Base-by-base conservation (phyloP, 1,140 invertebrate genomes). In the Rhagoletis pomonella region DNA sequence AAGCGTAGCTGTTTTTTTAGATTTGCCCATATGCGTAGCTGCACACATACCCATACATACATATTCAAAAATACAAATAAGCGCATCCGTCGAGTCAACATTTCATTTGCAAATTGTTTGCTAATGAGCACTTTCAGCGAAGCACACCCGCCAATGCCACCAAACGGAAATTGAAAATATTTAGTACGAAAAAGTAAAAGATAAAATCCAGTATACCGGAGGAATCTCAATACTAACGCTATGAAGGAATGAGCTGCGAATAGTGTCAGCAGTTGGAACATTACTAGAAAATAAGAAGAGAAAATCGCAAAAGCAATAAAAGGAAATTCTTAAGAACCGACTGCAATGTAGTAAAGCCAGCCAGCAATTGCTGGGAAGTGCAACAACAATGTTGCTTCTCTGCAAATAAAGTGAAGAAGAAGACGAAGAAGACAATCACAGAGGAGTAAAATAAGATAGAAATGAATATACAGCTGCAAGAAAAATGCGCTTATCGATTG, bases 401-500 rank as follows among this genome's bases (percentile, higher is more conserved):
- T 62, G 60, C 9, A 14, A 62, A 14, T 4, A 62, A 62, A 62
- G 9, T 14, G 9, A 17, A 55, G 47, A 29, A 81, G 47, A 69
- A 44, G 29, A 65, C 3, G 67, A n/a, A 19, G 47, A 55, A n/a
- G 44, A 29, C 73, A 81, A 17, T 29, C 73, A 19, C 9, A 55
- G 47, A 5, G 29, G 17, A 50, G 3, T 67, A 39, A 67, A 67
- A 19, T 29, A 67, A 67, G 6, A 67, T 67, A 10, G 10, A 62
- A 62, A 62, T 14, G 29, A 73, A 58, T 47, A 73, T 73, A 9
- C 44, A 73, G 42, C 69, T 47, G 69, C 44, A 73, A 81, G 73
- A 81, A 55, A 81, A 81, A 81, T 81, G 73, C 73, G 73, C 73
- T 81, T 81, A 81, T 81, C 73, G 73, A 81, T 81, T 81, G 73